Evolutionary conservation across 2,888 invertebrate genomes (phyloP), one percentile per base, ranked within the genome.

Genomic region (Arge pagana): DNA sequence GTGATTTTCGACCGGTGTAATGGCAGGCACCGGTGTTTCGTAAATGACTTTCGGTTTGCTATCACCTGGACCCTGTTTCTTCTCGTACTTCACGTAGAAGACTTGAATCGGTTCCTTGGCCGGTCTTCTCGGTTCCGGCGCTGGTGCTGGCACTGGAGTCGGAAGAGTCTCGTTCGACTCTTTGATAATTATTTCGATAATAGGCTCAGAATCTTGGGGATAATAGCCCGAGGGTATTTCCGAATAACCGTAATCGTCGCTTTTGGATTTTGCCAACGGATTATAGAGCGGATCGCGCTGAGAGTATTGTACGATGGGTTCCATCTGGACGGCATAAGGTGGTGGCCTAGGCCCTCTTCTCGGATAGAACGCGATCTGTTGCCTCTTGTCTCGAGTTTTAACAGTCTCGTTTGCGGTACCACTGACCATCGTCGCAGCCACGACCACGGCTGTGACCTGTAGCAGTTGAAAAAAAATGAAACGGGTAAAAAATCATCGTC

Each of bases 151-250:
- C 1, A 84, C 82, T 3, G 83, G 82, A 2, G 88, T 83, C 2
- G 91, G 87, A 2, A 91, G 71, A 0, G 89, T 83, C 66, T 91
- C 89, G 69, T 93, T 93, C 0, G 92, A 91, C 74, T 93, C 93
- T 68, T 91, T 92, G 45, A 93, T 93, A 55, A 93, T 93, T 60
- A 93, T 93, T 78, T 93, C 93, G 63, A 93, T 93, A 15, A 93
- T 93, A 4, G 93, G 93, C 69, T 93, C 93, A 0, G 92, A 92
- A 45, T 90, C 88, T 59, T 78, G 75, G 53, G 79, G 79, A 31
- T 77, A 61, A 58, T 65, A 33, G 33, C 21, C 24, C 58, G 23
- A 59, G 6, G 50, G 54, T 56, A 39, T 70, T 36, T 69, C 71
- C 57, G 68, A 76, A 48, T 67, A 60, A 48, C 50, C 60, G 51